Evolutionary conservation across 2,797 vertebrate species (phyloP), one percentile per base, ranked within the genome.

Genomic region (Micropoecilia bifurca): DNA sequence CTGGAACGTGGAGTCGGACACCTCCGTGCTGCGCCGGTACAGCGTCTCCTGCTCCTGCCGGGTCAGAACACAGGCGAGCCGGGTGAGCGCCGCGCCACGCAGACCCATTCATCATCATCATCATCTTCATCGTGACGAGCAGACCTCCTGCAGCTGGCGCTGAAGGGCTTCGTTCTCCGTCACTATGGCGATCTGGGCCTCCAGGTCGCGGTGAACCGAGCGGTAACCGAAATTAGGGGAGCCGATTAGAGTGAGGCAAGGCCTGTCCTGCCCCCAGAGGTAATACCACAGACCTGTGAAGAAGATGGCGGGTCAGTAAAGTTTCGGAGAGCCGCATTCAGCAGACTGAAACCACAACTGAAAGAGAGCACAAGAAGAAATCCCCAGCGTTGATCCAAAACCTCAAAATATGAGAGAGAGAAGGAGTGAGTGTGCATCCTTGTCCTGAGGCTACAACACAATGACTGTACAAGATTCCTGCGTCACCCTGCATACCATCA

Each of bases 171-270:
- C 92, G 28, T 97, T 99, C 84, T 98, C 97, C 0, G 98, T 99
- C 87, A 99, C 97, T 68, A 99, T 97, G 1, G 97, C 98, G 14
- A 99, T 97, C 91, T 99, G 98, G 80, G 98, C 97, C 94, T 99
- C 98, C 90, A 99, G 95, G 94, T 99, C 98, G 22, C 98, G 96
- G 91, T 99, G 97, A 86, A 99, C 97, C 0, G 98, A 99, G 84
- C 98, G 97, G 94, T 99, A 98, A 3, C 98, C 98, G 1, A 99
- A 99, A 94, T 99, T 99, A 73, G 98, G 98, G 77, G 98, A 99
- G 90, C 98, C 98, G 79, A 99, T 98, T 82, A 99, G 95, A 79
- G 98, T 99, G 83, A 99, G 97, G 87, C 97, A 99, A 78, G 98
- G 98, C 85, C 94, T 95, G 25, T 95, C 92, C 41, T 97, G 97